Conservation (phyloP, 2,113 vertebrate genomes). For the Monarcha castaneiventris region DNA sequence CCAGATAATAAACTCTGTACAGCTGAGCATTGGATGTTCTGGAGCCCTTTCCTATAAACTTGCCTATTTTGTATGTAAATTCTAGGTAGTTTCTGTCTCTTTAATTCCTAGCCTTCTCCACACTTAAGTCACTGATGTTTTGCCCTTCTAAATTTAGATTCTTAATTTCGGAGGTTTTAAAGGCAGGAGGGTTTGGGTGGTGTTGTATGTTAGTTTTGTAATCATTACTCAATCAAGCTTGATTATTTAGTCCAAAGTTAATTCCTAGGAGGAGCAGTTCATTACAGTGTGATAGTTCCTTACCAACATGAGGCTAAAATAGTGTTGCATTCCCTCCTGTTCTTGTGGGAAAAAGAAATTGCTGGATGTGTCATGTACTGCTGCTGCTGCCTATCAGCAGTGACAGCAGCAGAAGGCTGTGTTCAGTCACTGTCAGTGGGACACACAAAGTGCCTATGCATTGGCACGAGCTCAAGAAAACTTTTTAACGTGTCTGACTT, state of each 20-base stretch:
- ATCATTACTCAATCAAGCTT: neutral
- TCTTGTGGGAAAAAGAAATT: neutral
- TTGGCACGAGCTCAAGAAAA: neutral
- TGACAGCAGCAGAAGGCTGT: neutral
- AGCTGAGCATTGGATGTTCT: neutral
- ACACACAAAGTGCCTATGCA: fast-evolving
- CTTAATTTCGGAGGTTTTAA: neutral
- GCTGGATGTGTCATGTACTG: neutral
- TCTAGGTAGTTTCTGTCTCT: neutral
- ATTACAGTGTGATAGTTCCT: neutral
- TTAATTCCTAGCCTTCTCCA: neutral
- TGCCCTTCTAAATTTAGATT: neutral
- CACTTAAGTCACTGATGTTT: neutral
- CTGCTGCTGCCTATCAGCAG: neutral
- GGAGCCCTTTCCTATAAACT: neutral
- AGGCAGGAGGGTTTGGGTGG: neutral
- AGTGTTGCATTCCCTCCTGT: neutral
- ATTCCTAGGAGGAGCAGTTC: neutral
- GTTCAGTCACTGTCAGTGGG: neutral
- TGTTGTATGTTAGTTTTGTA: neutral
- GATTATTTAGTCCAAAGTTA: neutral
- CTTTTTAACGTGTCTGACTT: neutral
- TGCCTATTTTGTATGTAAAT: neutral
- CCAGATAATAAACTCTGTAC: neutral
- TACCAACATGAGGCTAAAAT: neutral